A percentile compares a stretch with the other conserved stretches of the same genome.
Conservation (phyloP, 2,113 vertebrate genomes). For the Sitta europaea region DNA sequence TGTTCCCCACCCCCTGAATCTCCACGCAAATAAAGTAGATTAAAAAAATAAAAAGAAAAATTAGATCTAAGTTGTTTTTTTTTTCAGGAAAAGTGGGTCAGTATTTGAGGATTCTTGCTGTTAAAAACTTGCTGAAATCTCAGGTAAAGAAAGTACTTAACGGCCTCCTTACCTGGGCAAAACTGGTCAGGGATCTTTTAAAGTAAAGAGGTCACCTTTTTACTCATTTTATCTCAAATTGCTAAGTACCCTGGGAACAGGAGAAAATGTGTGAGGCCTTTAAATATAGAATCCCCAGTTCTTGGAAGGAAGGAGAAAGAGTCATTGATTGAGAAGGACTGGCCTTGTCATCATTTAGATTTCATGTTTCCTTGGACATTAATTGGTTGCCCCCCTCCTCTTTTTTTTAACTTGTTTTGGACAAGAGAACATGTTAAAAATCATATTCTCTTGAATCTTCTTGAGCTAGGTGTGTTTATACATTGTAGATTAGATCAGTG, state of each 20-base stretch:
- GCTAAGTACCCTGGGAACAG: not conserved
- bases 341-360: not conserved
- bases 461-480: not conserved
- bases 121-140: not conserved
- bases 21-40: not conserved
- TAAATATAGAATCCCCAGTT: not conserved
- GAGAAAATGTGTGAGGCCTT: not conserved
- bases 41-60: not conserved
- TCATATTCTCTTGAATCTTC: not conserved
- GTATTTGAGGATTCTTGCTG: not conserved
- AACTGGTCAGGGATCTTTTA: not conserved
- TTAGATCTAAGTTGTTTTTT: not conserved
- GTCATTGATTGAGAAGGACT: not conserved
- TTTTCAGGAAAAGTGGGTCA: not conserved
- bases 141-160: constrained; percentile 1
- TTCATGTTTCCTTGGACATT: not conserved
- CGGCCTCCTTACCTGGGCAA: not conserved
- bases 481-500: not conserved
- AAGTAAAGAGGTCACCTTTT: constrained; percentile 23
- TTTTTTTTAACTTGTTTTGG: not conserved
- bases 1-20: not conserved
- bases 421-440: not conserved
- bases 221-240: constrained; percentile 19
- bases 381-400: not conserved
- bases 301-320: not conserved